These are phyloP conservation scores for Hecatera dysodea DNA, from an alignment of 2,888 invertebrate genomes.

Conservation along the genomic window DNA sequence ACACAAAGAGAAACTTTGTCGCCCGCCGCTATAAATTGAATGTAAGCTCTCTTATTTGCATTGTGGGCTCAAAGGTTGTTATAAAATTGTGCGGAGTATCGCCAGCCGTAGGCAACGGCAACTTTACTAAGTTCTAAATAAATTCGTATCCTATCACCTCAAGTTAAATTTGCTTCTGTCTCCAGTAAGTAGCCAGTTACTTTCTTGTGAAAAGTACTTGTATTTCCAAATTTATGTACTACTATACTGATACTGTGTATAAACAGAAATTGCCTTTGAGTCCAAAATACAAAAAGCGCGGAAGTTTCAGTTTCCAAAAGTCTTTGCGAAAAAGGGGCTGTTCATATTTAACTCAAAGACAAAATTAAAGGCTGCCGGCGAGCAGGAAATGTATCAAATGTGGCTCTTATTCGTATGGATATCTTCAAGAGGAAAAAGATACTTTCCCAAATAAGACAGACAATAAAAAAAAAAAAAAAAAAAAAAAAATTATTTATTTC, in stretches of 20 bases:
- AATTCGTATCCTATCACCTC: conserved; percentile 53
- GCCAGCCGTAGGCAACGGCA: conserved; percentile 16
- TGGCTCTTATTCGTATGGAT: conserved; percentile 41
- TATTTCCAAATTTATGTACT: conserved; percentile 36
- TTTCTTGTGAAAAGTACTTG: conserved; percentile 34
- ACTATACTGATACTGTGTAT: no score
- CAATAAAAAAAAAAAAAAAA: no score
- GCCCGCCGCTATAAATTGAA: conserved; percentile 78
- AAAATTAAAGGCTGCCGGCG: conserved; percentile 20
- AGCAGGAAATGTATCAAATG: conserved; percentile 39
- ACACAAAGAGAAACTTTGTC: conserved; percentile 75
- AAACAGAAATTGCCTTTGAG: conserved; percentile 38
- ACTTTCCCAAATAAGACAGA: conserved; percentile 53
- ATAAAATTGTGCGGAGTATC: conserved; percentile 64
- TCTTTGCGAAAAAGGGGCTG: conserved; percentile 4
- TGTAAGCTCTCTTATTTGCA: conserved; percentile 80
- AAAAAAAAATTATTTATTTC: no score
- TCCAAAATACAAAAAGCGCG: conserved; percentile 34
- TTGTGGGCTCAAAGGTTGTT: conserved; percentile 70
- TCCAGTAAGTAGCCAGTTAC: conserved; percentile 16
- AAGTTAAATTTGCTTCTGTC: conserved; percentile 35
- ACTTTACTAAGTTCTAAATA: conserved; percentile 54
- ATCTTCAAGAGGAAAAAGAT: conserved; percentile 50
- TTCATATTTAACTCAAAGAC: conserved; percentile 12
- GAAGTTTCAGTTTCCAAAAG: conserved; percentile 16